A percentile compares a stretch with the other conserved stretches of the same genome.
Conservation (phyloP, 1,140 invertebrate species). For the Aporrectodea caliginosa region DNA sequence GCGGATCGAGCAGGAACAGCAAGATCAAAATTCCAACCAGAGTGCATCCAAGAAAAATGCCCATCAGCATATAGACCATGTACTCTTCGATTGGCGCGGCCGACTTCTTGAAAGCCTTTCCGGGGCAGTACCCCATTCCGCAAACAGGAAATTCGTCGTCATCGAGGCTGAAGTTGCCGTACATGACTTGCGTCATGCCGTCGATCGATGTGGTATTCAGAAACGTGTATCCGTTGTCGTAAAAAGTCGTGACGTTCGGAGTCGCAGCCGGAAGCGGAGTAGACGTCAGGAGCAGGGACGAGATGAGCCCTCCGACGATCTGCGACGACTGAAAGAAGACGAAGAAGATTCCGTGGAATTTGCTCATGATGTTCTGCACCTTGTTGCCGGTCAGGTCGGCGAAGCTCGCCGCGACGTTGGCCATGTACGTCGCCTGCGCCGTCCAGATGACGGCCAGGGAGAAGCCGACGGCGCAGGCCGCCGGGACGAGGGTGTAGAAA, state of each 20-base stretch:
- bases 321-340: constrained; percentile 42
- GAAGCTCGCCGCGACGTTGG: constrained; percentile 40
- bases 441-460: constrained; percentile 43
- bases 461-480: constrained; percentile 40
- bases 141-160: neutral
- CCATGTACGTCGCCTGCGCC: constrained; percentile 41
- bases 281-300: constrained; percentile 38
- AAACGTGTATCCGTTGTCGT: neutral
- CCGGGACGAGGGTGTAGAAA: constrained; percentile 40
- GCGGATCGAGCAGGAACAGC: constrained; percentile 40
- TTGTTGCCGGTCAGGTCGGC: constrained; percentile 37
- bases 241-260: neutral
- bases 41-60: constrained; percentile 39
- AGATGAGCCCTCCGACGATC: constrained; percentile 43
- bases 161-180: neutral
- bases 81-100: constrained; percentile 9
- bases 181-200: neutral
- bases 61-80: constrained; percentile 40
- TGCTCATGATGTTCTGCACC: constrained; percentile 39
- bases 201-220: too few species aligned
- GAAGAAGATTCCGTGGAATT: constrained; percentile 46
- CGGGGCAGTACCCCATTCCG: constrained; percentile 14
- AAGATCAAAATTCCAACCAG: constrained; percentile 40
- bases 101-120: neutral
- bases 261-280: neutral